A percentile compares a stretch with the other conserved stretches of the same genome.
These are phyloP conservation scores for Zonitis immaculata DNA, from an alignment of 2,888 invertebrate species.

Conservation along the genomic window DNA sequence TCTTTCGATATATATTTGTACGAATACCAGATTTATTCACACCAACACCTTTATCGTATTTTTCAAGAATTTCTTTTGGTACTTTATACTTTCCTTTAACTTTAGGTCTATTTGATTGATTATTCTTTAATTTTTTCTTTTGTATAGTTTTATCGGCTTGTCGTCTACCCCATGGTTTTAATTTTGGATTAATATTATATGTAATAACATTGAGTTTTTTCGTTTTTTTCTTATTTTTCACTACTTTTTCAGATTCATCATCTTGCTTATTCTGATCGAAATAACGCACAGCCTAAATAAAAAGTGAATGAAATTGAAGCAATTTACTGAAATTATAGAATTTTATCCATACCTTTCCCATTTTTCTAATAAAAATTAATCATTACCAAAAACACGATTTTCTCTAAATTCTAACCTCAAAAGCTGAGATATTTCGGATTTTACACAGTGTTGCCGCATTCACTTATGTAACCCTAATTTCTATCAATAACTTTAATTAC, in stretches of 20 bases:
- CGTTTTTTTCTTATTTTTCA: not conserved
- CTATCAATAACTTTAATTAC: no score
- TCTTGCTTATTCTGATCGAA: not conserved
- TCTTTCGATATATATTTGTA: constrained; percentile 59
- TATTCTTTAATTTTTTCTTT: constrained; percentile 14
- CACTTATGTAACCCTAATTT: no score
- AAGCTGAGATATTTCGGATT: no score
- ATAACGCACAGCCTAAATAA: not conserved
- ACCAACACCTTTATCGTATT: constrained; percentile 62
- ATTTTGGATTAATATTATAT: constrained; percentile 18
- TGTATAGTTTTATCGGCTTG: constrained; percentile 20
- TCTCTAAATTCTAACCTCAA: no score
- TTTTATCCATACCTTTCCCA: no score
- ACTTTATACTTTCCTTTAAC: constrained; percentile 53
- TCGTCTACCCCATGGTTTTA: constrained; percentile 30
- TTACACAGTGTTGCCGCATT: no score
- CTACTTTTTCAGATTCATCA: not conserved
- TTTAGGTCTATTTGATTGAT: constrained; percentile 33
- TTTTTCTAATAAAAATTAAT: no score
- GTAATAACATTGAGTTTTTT: constrained; percentile 4
- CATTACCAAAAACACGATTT: no score
- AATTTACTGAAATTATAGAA: no score
- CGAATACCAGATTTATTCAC: constrained; percentile 56
- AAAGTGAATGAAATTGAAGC: not conserved
- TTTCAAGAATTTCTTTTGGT: constrained; percentile 52